Evolutionary conservation across 1,140 invertebrate species (phyloP).

Genomic region (Eriosoma lanigerum): DNA sequence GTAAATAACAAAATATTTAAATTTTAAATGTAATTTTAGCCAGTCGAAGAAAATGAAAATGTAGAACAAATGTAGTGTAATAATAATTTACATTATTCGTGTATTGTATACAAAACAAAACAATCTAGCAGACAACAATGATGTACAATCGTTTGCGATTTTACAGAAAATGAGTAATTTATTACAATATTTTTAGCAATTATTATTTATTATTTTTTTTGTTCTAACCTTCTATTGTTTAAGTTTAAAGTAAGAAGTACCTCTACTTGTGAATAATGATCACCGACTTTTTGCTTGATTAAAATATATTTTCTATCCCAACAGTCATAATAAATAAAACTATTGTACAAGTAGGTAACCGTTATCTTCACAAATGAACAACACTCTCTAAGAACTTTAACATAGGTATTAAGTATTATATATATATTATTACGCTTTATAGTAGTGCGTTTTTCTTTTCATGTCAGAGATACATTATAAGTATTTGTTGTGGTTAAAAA

Average conservation of each 20-base stretch:
- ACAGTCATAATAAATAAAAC: slow-evolving; percentile 22
- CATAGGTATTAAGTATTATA: too few species aligned
- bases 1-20: too few species aligned
- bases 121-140: too few species aligned
- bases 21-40: too few species aligned
- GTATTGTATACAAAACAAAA: too few species aligned
- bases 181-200: slow-evolving; percentile 13
- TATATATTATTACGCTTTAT: too few species aligned
- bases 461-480: slow-evolving; percentile 13
- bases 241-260: not conserved
- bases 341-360: not conserved
- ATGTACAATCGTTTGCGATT: not conserved
- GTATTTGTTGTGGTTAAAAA: slow-evolving; percentile 30
- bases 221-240: not conserved
- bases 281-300: slow-evolving; percentile 13
- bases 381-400: not conserved
- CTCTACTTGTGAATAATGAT: slow-evolving; percentile 9
- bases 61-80: too few species aligned
- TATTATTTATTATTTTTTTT: not conserved
- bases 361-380: slow-evolving; percentile 6
- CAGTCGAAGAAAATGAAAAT: too few species aligned
- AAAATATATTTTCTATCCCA: slow-evolving; percentile 15
- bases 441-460: slow-evolving; percentile 14
- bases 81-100: too few species aligned
- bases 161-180: not conserved